These are phyloP conservation scores for Agrochola lota DNA, from an alignment of 2,888 invertebrate genomes.

Conservation along the genomic window DNA sequence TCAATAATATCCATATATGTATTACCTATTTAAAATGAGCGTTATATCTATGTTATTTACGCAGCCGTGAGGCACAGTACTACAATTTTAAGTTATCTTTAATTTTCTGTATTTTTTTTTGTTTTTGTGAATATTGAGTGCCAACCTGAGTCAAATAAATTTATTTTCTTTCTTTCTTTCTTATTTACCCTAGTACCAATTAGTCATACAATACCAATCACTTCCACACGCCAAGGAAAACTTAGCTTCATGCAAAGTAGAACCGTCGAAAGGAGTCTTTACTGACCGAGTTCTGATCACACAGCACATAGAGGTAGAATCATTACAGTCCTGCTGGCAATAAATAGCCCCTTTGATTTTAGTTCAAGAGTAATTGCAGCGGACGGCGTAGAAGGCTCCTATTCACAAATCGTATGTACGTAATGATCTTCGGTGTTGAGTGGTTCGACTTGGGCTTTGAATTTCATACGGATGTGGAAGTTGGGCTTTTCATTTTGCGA, in stretches of 20 bases:
- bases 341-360: slow-evolving; percentile 63
- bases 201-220: not conserved
- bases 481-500: not conserved
- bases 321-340: slow-evolving; percentile 53
- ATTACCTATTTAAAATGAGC: too few relatives aligned
- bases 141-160: too few relatives aligned
- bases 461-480: slow-evolving; percentile 9
- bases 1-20: too few relatives aligned
- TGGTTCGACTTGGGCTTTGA: slow-evolving; percentile 32
- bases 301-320: slow-evolving; percentile 35
- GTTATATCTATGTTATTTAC: too few relatives aligned
- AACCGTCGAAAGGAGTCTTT: slow-evolving; percentile 10
- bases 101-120: too few relatives aligned
- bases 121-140: too few relatives aligned
- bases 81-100: too few relatives aligned
- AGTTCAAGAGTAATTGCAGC: slow-evolving; percentile 60
- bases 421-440: slow-evolving; percentile 23
- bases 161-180: too few relatives aligned
- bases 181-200: not conserved
- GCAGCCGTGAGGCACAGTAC: too few relatives aligned
- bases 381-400: slow-evolving; percentile 32
- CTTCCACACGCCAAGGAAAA: not conserved
- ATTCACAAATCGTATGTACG: slow-evolving; percentile 48
- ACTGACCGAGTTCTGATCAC: slow-evolving; percentile 25
- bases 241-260: slow-evolving; percentile 1